A percentile compares a stretch with the other conserved stretches of the same genome.
Evolutionary conservation across 2,797 vertebrate genomes (phyloP).

Genomic region (Sciurus vulgaris): DNA sequence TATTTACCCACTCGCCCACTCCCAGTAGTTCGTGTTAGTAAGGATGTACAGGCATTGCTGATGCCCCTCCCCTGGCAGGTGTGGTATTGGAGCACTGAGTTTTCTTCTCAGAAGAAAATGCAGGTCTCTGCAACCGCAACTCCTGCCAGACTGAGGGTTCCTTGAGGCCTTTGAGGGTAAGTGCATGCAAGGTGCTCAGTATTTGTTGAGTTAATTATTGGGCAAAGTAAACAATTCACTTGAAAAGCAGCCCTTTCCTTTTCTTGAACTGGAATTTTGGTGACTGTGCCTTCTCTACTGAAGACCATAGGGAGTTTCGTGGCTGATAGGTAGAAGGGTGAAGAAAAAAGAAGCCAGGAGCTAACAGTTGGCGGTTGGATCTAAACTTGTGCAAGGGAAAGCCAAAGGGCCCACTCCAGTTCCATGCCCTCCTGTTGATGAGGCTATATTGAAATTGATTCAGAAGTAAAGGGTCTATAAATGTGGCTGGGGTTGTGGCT

Average conservation of each 20-base stretch:
- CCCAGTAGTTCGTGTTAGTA: neutral
- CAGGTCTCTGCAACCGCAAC: neutral
- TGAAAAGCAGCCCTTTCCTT: neutral
- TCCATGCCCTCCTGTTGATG: neutral
- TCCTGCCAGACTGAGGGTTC: neutral
- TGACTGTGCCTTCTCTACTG: neutral
- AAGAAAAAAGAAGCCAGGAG: neutral
- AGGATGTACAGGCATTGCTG: neutral
- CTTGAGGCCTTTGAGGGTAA: constrained; percentile 6
- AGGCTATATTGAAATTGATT: neutral
- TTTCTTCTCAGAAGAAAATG: neutral
- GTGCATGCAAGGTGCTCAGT: neutral
- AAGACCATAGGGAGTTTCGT: neutral
- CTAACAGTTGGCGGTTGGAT: neutral
- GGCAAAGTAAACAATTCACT: neutral
- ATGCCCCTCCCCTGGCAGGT: neutral
- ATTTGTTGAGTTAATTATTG: constrained; percentile 14
- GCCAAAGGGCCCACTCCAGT: neutral
- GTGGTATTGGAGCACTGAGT: neutral
- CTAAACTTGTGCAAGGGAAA: neutral
- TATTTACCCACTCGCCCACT: neutral
- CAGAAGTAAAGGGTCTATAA: neutral
- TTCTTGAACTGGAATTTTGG: constrained; percentile 4
- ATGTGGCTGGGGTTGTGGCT: neutral
- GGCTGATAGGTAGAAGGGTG: neutral